phyloP scores from a whole-genome alignment of 2,797 vertebrate genomes.

The Anabas testudineus region DNA sequence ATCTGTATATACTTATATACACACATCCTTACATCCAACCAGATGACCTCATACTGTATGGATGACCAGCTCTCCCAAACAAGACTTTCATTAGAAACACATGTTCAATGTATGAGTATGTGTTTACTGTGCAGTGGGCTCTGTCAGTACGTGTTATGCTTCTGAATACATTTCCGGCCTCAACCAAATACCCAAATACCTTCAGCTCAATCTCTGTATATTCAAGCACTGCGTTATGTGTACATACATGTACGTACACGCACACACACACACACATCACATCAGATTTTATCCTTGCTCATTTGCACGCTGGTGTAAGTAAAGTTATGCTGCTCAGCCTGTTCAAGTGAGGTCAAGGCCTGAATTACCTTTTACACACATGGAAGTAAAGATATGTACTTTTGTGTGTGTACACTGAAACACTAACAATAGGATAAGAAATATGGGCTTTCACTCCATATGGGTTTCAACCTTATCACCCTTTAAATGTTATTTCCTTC shows the following conservation, averaged over 20 bases:
- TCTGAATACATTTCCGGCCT: slow-evolving; percentile 82
- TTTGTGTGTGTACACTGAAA: not conserved
- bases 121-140: slow-evolving; percentile 47
- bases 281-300: slow-evolving; percentile 13
- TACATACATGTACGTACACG: not conserved
- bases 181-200: slow-evolving; percentile 48
- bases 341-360: slow-evolving; percentile 12
- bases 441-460: no score
- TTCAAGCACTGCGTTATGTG: not conserved
- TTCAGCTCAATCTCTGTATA: slow-evolving; percentile 44
- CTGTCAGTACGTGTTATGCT: slow-evolving; percentile 73
- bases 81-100: slow-evolving; percentile 79
- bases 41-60: slow-evolving; percentile 74
- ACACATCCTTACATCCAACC: slow-evolving; percentile 37
- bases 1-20: slow-evolving; percentile 6
- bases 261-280: not conserved
- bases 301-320: slow-evolving; percentile 1
- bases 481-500: no score
- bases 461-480: no score
- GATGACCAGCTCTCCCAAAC: slow-evolving; percentile 72
- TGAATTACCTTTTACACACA: not conserved
- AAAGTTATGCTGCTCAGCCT: slow-evolving; percentile 3
- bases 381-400: not conserved
- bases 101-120: slow-evolving; percentile 64
- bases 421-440: no score